Percentiles rank a stretch among this genome's conserved stretches.
These are phyloP conservation scores for Oncorhynchus tshawytscha DNA, from an alignment of 2,113 vertebrate genomes.

Conservation along the genomic window DNA sequence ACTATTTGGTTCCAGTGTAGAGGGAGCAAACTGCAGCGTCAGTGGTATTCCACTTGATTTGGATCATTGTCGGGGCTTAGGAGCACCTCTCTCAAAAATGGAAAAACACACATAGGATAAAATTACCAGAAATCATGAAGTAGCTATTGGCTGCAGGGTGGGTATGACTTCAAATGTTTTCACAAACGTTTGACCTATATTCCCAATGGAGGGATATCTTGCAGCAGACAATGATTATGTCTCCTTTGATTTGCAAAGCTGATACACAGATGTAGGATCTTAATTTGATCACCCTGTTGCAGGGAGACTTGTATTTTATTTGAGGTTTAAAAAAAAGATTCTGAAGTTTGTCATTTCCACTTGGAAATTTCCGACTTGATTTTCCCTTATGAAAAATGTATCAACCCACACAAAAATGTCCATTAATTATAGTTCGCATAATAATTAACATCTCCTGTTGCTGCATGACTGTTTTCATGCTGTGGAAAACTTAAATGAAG, in stretches of 20 bases:
- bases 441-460: no score
- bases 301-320: no score
- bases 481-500: no score
- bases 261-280: neutral
- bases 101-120: slow-evolving; percentile 53
- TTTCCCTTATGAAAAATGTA: no score
- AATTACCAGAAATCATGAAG: slow-evolving; percentile 55
- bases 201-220: slow-evolving; percentile 33
- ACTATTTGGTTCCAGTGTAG: slow-evolving; percentile 65
- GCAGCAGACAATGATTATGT: slow-evolving; percentile 52
- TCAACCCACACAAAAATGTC: no score
- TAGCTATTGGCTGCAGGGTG: slow-evolving; percentile 41
- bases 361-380: no score
- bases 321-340: no score
- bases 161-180: slow-evolving; percentile 48
- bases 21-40: slow-evolving; percentile 67
- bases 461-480: no score
- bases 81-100: slow-evolving; percentile 60
- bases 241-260: slow-evolving; percentile 41
- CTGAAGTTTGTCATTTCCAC: no score
- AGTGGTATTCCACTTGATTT: slow-evolving; percentile 68
- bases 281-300: no score
- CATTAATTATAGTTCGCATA: no score
- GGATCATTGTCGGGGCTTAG: slow-evolving; percentile 64
- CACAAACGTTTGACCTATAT: slow-evolving; percentile 34